Evolutionary conservation across 1,140 invertebrate species (phyloP).

Genomic region (Eulimnadia texana): DNA sequence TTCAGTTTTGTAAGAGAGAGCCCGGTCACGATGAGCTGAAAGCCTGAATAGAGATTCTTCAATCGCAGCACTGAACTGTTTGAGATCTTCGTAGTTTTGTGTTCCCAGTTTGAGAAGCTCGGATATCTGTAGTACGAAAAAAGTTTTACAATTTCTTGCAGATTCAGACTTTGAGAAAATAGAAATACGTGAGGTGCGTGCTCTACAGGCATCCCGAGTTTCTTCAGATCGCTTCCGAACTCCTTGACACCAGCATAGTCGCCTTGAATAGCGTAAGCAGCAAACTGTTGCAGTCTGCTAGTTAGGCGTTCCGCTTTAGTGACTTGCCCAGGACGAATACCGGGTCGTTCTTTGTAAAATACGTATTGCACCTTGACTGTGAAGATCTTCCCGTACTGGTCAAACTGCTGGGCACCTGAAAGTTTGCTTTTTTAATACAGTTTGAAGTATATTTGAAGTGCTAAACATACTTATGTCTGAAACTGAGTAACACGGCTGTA

Average conservation of each 20-base stretch:
- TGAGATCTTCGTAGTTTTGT: conserved; percentile 73
- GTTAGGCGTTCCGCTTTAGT: conserved; percentile 82
- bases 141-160: conserved; percentile 9
- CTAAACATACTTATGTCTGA: conserved; percentile 49
- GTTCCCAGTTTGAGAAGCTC: conserved; percentile 93
- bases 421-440: background rate
- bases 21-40: conserved; percentile 66
- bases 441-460: background rate
- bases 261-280: conserved; percentile 81
- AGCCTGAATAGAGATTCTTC: conserved; percentile 81
- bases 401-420: conserved; percentile 83
- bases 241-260: conserved; percentile 84
- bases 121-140: conserved; percentile 48
- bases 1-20: conserved; percentile 91
- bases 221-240: conserved; percentile 79
- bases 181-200: conserved; percentile 77
- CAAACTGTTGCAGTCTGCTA: conserved; percentile 82
- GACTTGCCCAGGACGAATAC: conserved; percentile 88
- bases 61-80: conserved; percentile 72
- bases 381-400: conserved; percentile 97
- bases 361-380: conserved; percentile 96
- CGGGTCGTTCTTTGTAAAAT: conserved; percentile 95
- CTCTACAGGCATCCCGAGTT: conserved; percentile 88
- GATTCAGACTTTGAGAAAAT: no score
- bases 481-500: conserved; percentile 83